Evolutionary conservation across 2,797 vertebrate species (phyloP), one percentile per base, ranked within the genome.

Genomic region (Epinephelus coioides): DNA sequence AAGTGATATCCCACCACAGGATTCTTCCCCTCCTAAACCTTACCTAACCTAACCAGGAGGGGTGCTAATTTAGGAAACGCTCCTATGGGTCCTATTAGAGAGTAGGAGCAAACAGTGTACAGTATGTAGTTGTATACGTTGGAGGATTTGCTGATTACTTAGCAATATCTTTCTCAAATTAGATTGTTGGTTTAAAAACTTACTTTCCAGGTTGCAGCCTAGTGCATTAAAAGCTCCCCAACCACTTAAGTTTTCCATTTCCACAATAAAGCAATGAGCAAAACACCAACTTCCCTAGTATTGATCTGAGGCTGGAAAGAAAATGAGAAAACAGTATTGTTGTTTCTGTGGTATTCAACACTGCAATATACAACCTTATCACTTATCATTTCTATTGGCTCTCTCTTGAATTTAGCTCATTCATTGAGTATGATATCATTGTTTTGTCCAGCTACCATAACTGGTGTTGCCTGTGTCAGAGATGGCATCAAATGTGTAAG

Each of bases 321-420:
- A 66, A 61, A 85, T 43, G 43, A 76, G 50, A 57, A 27, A 57
- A 34, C 65, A 62, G 66, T 43, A 25, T 67, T 75, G 67, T 75
- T 73, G 67, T 75, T 73, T 54, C 74, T 73, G 84, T 76, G 62
- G 50, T 51, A 63, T 67, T 80, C 70, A 82, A 59, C 61, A 59
- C 55, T 50, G 74, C 82, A 79, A 87, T 80, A 47, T 73, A 82
- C 56, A 34, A 77, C 53, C 71, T 63, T 6, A 34, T 34, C 67
- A 65, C n/a, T 25, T 38, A 82, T 55, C 47, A 59, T 30, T 70
- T 85, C 60, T 38, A 25, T 40, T 86, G 68, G 67, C 76, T 82
- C 66, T 57, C 13, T 47, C 49, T 27, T 74, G 57, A 25, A 59
- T 63, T 77, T 56, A 73, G 61, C 53, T 84, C 67, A 67, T 62